Evolutionary conservation across 2,888 invertebrate genomes (phyloP).

Genomic region (Campaea margaritaria): DNA sequence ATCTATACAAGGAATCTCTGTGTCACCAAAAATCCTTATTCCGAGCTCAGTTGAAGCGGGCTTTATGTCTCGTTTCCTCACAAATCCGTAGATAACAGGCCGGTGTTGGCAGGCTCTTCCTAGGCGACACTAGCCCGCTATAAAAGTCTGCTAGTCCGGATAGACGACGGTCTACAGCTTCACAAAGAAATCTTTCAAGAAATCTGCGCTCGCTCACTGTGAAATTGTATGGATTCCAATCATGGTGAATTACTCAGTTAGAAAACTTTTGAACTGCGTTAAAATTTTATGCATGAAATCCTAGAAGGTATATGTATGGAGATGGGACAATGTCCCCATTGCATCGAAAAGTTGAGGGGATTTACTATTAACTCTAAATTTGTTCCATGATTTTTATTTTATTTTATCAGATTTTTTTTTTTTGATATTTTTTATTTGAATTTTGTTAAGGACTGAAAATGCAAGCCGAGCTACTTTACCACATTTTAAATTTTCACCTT

Average conservation of each 20-base stretch:
- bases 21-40: conserved; percentile 60
- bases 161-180: conserved; percentile 42
- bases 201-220: conserved; percentile 60
- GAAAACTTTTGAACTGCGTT: conserved; percentile 49
- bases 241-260: conserved; percentile 48
- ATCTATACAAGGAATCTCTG: conserved; percentile 57
- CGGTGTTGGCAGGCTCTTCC: conserved; percentile 49
- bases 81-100: conserved; percentile 68
- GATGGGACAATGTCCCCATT: conserved; percentile 6
- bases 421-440: too few species aligned
- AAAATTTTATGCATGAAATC: conserved; percentile 42
- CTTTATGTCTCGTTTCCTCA: conserved; percentile 69
- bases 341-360: neutral
- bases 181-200: conserved; percentile 47
- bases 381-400: neutral
- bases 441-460: too few species aligned
- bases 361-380: neutral
- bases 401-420: too few species aligned
- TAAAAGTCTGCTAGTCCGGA: conserved; percentile 50
- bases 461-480: too few species aligned
- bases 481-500: too few species aligned
- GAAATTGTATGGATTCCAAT: conserved; percentile 61
- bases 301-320: conserved; percentile 21
- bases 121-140: conserved; percentile 47
- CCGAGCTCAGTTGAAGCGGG: conserved; percentile 60